Percentiles rank a stretch among this genome's conserved stretches.
Conservation (phyloP, 2,113 vertebrate genomes). For the Hylia prasina region DNA sequence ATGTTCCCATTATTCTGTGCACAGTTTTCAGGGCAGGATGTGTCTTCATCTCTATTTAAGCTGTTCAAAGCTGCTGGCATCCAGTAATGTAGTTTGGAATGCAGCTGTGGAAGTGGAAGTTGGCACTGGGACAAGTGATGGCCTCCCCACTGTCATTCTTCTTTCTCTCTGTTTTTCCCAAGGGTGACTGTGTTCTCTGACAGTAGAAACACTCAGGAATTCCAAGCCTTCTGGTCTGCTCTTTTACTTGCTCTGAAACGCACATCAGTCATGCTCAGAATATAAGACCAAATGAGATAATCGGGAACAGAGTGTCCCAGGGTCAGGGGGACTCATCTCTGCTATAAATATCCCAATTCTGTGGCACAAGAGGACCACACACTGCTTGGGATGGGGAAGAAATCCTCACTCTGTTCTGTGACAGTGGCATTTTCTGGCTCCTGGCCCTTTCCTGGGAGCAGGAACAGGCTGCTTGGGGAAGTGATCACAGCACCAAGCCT, state of each 20-base stretch:
- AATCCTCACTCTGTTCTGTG: background rate
- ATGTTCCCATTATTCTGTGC: background rate
- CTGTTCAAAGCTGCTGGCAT: background rate
- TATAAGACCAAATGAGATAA: background rate
- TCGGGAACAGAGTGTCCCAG: background rate
- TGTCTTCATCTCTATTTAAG: background rate
- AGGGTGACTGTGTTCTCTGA: background rate
- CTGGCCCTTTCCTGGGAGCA: background rate
- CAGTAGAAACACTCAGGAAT: background rate
- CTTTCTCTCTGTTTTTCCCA: background rate
- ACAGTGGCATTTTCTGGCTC: background rate
- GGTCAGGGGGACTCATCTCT: background rate
- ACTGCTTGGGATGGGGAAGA: background rate
- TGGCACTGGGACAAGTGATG: fast-evolving
- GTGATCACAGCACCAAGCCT: background rate
- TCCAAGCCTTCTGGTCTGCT: background rate
- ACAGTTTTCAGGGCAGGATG: background rate
- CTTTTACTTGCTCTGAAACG: background rate
- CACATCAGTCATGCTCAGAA: background rate
- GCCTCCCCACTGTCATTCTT: background rate
- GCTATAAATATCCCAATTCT: background rate
- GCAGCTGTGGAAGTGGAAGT: background rate
- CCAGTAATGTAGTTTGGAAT: background rate
- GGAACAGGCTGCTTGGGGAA: background rate
- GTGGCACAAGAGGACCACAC: background rate